phyloP scores from a whole-genome alignment of 2,888 invertebrate species.

The Halictus ligatus region DNA sequence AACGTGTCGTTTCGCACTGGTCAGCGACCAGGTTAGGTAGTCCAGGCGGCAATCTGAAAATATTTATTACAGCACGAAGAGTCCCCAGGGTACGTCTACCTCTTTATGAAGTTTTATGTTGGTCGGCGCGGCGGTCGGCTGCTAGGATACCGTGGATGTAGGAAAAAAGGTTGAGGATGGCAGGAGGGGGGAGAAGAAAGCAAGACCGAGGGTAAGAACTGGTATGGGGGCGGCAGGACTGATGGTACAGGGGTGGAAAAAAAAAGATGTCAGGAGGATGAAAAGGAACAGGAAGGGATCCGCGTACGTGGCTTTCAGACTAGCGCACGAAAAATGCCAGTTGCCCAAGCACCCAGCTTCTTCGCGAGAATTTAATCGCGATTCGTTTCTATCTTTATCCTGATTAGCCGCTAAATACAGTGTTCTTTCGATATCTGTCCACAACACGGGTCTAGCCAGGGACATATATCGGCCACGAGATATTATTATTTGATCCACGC shows the following conservation, averaged over 20 bases:
- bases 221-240: slow-evolving; percentile 21
- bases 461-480: too few species aligned
- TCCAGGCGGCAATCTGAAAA: slow-evolving; percentile 68
- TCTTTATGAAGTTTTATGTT: slow-evolving; percentile 75
- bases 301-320: slow-evolving; percentile 51
- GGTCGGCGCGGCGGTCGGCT: slow-evolving; percentile 53
- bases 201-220: slow-evolving; percentile 49
- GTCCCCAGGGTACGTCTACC: slow-evolving; percentile 61
- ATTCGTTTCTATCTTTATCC: slow-evolving; percentile 15
- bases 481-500: too few species aligned
- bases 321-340: slow-evolving; percentile 46
- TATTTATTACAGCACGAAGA: slow-evolving; percentile 68
- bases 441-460: too few species aligned
- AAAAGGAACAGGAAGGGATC: slow-evolving; percentile 42
- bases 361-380: slow-evolving; percentile 58
- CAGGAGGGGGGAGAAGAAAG: slow-evolving; percentile 23
- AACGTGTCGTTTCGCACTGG: slow-evolving; percentile 52
- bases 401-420: neutral
- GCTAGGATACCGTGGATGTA: slow-evolving; percentile 33
- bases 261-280: slow-evolving; percentile 14
- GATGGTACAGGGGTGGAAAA: neutral
- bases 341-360: slow-evolving; percentile 17
- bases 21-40: slow-evolving; percentile 26
- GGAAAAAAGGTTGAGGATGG: slow-evolving; percentile 4
- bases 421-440: too few species aligned